Conservation (phyloP, 2,113 vertebrate genomes). For the Grallaria varia region DNA sequence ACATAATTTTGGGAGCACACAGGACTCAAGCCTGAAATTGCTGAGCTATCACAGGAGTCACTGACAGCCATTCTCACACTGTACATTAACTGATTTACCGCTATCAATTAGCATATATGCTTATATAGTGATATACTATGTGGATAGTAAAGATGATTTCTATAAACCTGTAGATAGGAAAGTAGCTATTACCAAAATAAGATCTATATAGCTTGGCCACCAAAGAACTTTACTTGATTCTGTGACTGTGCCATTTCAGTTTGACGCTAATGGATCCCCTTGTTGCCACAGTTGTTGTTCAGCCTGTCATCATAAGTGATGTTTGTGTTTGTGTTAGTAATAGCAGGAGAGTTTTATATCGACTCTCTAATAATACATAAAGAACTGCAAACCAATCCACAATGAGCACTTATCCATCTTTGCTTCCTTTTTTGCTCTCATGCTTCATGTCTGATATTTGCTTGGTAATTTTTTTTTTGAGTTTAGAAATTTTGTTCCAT, state of each 20-base stretch:
- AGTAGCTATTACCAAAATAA: background rate
- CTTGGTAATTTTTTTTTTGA: slow-evolving; percentile 16
- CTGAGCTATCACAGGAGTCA: background rate
- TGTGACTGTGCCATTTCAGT: background rate
- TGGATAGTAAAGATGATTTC: background rate
- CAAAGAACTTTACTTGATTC: background rate
- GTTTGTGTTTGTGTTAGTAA: slow-evolving; percentile 49
- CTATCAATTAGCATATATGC: background rate
- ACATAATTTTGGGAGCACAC: background rate
- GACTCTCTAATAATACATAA: slow-evolving; percentile 45
- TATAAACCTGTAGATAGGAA: background rate
- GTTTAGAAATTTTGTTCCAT: slow-evolving; percentile 8
- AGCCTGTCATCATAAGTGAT: slow-evolving; percentile 27
- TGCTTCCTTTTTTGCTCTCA: slow-evolving; percentile 21
- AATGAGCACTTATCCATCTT: slow-evolving; percentile 18
- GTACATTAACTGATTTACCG: background rate
- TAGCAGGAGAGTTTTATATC: slow-evolving; percentile 14
- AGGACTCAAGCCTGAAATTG: background rate
- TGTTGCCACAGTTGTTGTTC: background rate
- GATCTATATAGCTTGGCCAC: background rate
- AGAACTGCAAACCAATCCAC: slow-evolving; percentile 33
- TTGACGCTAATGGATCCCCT: slow-evolving; percentile 13
- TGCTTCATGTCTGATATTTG: slow-evolving; percentile 8
- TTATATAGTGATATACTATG: background rate
- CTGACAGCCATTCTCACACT: background rate